Evolutionary conservation across 2,113 vertebrate species (phyloP).

Genomic region (Tragelaphus strepsiceros): DNA sequence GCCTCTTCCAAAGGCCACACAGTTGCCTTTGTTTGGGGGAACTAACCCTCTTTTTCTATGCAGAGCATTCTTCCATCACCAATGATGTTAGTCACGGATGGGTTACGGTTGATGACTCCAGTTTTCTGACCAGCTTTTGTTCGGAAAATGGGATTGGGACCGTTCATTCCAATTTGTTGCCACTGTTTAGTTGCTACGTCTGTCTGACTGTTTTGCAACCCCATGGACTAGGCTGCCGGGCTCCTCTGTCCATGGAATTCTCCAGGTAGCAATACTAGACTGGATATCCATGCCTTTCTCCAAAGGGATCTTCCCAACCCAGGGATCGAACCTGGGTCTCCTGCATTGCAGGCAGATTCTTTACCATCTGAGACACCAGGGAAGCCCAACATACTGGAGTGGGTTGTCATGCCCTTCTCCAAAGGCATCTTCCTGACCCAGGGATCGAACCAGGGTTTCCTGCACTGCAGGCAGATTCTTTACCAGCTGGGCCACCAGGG

Average conservation of each 20-base stretch:
- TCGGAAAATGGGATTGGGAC: background rate
- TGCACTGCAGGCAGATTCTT: too few species aligned
- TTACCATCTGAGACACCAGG: background rate
- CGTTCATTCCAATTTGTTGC: background rate
- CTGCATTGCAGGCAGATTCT: rapidly evolving
- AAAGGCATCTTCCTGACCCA: background rate
- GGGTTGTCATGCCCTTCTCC: background rate
- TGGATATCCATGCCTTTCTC: background rate
- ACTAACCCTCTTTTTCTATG: background rate
- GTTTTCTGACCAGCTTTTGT: background rate
- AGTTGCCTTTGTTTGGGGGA: too few species aligned
- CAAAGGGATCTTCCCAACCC: background rate
- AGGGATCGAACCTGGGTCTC: background rate
- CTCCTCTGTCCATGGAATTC: background rate
- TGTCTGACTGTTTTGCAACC: background rate
- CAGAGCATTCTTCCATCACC: background rate
- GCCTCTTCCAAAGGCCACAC: background rate
- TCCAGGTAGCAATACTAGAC: background rate
- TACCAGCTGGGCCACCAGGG: too few species aligned
- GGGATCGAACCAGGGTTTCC: background rate
- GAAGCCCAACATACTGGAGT: too few species aligned
- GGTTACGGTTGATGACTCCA: too few species aligned
- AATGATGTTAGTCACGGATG: rapidly evolving
- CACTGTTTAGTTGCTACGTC: background rate
- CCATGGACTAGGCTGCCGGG: background rate